Evolutionary conservation across 2,888 invertebrate species (phyloP).

Genomic region (Blastobasis adustella): DNA sequence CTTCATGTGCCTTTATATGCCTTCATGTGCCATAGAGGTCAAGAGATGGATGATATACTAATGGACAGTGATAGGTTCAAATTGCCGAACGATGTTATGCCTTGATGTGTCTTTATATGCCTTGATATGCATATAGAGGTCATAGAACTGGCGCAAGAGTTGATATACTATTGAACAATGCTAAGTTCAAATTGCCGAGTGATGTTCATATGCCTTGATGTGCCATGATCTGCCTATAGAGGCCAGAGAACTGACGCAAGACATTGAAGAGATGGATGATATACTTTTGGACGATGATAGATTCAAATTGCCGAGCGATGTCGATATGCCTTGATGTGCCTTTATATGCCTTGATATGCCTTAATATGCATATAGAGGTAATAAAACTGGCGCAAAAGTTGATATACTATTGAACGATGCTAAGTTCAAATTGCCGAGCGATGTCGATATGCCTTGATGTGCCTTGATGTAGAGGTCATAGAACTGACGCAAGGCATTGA

Average conservation of each 20-base stretch:
- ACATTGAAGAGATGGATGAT: background rate
- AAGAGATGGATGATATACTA: background rate
- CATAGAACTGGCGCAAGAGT: background rate
- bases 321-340: background rate
- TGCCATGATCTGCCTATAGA: too few species aligned
- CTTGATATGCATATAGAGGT: background rate
- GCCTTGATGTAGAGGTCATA: too few species aligned
- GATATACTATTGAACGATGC: background rate
- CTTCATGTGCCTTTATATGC: too few species aligned
- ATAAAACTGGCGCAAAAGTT: too few species aligned
- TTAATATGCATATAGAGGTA: background rate
- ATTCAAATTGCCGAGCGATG: background rate
- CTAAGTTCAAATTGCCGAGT: background rate
- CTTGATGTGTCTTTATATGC: too few species aligned
- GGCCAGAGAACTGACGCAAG: too few species aligned
- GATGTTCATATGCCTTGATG: background rate
- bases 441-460: background rate
- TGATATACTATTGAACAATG: background rate
- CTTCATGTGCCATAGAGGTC: too few species aligned
- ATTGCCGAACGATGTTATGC: slow-evolving; percentile 1
- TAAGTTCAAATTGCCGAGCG: background rate
- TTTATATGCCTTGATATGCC: too few species aligned
- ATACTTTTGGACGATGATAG: background rate
- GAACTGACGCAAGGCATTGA: too few species aligned
- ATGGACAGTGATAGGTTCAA: background rate